Percentiles rank a stretch among this genome's conserved stretches.
Conservation (phyloP, 1,140 invertebrate species). For the Drosophila navojoa region DNA sequence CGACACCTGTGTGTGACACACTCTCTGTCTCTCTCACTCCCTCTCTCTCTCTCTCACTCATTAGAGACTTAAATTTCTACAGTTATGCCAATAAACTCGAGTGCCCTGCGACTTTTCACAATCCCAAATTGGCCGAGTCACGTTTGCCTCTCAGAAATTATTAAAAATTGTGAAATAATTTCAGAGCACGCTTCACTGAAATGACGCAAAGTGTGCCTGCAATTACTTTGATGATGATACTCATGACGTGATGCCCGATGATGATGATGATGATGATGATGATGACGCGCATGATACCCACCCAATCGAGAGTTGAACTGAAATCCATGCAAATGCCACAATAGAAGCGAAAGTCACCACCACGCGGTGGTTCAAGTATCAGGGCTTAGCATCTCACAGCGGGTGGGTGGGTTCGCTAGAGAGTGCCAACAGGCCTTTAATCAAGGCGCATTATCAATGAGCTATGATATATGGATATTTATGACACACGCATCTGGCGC, state of each 20-base stretch:
- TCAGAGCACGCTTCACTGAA: constrained; percentile 55
- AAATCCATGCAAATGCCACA: constrained; percentile 57
- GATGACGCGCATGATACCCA: constrained; percentile 15
- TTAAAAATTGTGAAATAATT: constrained; percentile 52
- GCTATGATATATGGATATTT: constrained; percentile 70
- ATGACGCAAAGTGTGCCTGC: constrained; percentile 63
- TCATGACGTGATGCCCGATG: constrained; percentile 25
- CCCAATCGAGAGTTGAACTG: neutral
- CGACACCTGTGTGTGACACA: neutral
- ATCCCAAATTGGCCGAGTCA: constrained; percentile 60
- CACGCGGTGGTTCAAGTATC: constrained; percentile 30
- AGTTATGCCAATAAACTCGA: constrained; percentile 13
- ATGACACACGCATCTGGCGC: constrained; percentile 54
- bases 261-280: constrained; percentile 44
- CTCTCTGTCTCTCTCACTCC: neutral
- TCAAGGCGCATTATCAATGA: constrained; percentile 60
- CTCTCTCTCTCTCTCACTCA: neutral
- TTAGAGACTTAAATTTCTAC: constrained; percentile 3
- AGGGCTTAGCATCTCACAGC: constrained; percentile 23
- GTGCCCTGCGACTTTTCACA: constrained; percentile 2
- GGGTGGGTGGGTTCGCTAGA: constrained; percentile 9
- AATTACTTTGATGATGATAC: constrained; percentile 69
- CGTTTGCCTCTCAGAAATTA: constrained; percentile 29
- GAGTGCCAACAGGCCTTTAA: constrained; percentile 52
- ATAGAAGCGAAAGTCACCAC: constrained; percentile 56